These are phyloP conservation scores for Anniella stebbinsi DNA, from an alignment of 2,797 vertebrate genomes.

Conservation along the genomic window DNA sequence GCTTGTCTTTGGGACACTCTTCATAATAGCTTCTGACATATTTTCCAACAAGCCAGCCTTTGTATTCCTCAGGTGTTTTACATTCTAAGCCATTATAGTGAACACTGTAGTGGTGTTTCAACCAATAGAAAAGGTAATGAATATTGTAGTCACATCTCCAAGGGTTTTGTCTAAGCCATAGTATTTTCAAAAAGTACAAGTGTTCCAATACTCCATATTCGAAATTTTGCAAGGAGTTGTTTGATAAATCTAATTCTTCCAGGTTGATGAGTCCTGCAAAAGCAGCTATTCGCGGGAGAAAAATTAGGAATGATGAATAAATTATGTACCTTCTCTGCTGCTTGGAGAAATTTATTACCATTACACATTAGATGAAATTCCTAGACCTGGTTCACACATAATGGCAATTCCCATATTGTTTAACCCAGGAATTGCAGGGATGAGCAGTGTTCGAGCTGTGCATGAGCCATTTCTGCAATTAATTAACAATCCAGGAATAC, in stretches of 20 bases:
- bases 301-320: conserved; percentile 49
- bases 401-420: no score
- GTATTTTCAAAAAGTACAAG: conserved; percentile 92
- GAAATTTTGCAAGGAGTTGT: conserved; percentile 93
- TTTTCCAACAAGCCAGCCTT: conserved; percentile 91
- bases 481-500: no score
- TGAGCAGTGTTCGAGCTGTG: no score
- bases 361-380: neutral
- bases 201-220: conserved; percentile 95
- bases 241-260: conserved; percentile 93
- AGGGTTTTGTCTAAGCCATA: conserved; percentile 91
- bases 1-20: conserved; percentile 93
- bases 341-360: neutral
- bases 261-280: conserved; percentile 92
- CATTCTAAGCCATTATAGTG: conserved; percentile 89
- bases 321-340: neutral
- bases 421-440: no score
- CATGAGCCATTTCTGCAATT: no score
- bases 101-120: conserved; percentile 93
- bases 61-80: conserved; percentile 89
- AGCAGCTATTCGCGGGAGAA: conserved; percentile 82
- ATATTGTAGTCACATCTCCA: conserved; percentile 99
- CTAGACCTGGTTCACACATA: no score
- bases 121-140: conserved; percentile 98
- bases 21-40: conserved; percentile 97